Conservation (phyloP, 2,113 vertebrate genomes). For the Pogona vitticeps region DNA sequence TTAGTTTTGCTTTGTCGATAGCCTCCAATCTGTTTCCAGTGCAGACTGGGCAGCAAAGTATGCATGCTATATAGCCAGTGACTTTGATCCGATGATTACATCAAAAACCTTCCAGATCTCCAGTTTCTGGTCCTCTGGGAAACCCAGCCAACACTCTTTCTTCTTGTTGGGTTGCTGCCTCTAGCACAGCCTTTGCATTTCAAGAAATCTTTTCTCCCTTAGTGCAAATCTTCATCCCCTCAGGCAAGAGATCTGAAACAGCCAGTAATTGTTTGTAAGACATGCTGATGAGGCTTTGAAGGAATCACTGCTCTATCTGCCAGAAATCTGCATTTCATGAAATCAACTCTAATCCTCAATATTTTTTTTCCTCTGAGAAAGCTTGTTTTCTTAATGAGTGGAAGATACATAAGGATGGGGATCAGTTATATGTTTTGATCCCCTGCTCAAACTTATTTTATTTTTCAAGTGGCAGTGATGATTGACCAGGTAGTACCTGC, state of each 20-base stretch:
- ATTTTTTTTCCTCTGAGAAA: neutral
- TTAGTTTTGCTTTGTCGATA: neutral
- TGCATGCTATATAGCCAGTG: neutral
- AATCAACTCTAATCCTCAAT: neutral
- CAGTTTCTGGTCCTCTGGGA: slow-evolving; percentile 12
- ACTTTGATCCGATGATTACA: neutral
- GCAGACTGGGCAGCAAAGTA: neutral
- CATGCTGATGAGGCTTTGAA: slow-evolving; percentile 13
- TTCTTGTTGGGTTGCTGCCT: slow-evolving; percentile 1
- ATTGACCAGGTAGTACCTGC: too few relatives aligned
- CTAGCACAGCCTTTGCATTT: slow-evolving; percentile 1
- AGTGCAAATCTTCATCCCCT: neutral
- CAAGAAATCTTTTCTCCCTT: neutral
- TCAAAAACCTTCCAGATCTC: neutral
- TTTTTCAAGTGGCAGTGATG: neutral
- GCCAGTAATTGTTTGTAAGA: neutral
- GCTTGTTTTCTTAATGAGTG: neutral
- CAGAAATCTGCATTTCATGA: slow-evolving; percentile 13
- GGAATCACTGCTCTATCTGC: neutral
- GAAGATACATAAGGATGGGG: neutral
- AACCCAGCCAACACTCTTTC: neutral
- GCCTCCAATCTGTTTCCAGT: neutral
- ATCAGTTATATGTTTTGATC: neutral
- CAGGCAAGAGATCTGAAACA: slow-evolving; percentile 10
- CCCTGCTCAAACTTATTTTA: neutral